Conservation (phyloP, 2,797 vertebrate species). For the Decapterus maruadsi region DNA sequence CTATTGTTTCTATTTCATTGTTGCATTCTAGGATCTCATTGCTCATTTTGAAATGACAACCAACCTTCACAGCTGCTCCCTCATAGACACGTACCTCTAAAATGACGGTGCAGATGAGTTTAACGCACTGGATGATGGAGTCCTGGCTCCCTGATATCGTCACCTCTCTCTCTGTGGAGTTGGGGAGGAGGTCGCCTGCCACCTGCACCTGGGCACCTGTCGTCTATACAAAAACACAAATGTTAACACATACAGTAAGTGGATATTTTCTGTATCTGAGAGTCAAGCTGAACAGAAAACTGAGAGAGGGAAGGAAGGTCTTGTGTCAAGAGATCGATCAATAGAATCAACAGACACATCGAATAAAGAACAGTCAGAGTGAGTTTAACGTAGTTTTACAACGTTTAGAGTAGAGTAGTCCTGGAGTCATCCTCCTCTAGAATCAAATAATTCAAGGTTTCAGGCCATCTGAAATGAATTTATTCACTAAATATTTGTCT, state of each 20-base stretch:
- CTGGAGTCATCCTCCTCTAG: neutral
- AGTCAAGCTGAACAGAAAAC: neutral
- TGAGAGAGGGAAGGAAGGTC: neutral
- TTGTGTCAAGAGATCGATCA: neutral
- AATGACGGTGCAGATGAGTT: constrained; percentile 97
- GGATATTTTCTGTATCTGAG: neutral
- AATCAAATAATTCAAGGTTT: neutral
- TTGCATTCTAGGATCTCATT: too few species aligned
- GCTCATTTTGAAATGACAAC: too few species aligned
- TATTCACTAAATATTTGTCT: neutral
- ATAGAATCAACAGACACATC: neutral
- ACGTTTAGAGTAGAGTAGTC: neutral
- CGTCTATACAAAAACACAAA: constrained; percentile 79
- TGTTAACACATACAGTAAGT: constrained; percentile 17
- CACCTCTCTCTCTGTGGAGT: constrained; percentile 96
- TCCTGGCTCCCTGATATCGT: constrained; percentile 95
- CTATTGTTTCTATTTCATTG: too few species aligned
- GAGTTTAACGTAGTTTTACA: neutral
- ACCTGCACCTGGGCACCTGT: constrained; percentile 97
- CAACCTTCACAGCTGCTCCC: too few species aligned
- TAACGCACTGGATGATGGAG: constrained; percentile 95
- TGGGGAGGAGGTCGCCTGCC: constrained; percentile 95
- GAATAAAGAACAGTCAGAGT: neutral
- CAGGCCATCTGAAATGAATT: neutral
- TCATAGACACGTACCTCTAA: constrained; percentile 87